Percentiles rank a stretch among this genome's conserved stretches.
Conservation (phyloP, 1,140 invertebrate genomes). For the Chymomyza costata region DNA sequence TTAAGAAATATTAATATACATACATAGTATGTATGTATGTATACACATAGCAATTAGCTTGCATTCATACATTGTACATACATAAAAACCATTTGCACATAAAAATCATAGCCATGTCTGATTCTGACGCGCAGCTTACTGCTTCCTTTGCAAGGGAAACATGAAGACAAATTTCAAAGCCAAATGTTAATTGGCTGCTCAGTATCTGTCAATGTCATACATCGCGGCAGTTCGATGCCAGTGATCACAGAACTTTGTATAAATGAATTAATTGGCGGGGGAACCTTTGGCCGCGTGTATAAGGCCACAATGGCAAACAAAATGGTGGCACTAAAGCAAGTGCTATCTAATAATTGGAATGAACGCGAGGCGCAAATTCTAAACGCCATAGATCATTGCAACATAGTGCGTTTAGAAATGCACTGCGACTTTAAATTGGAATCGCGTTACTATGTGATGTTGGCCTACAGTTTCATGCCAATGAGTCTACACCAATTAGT, state of each 20-base stretch:
- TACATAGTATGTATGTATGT: too few species aligned
- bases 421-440: slow-evolving; percentile 15
- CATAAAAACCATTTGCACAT: too few species aligned
- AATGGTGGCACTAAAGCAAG: slow-evolving; percentile 37
- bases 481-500: slow-evolving; percentile 41
- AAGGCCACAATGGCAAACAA: slow-evolving; percentile 3
- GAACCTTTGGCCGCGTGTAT: slow-evolving; percentile 37
- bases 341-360: not conserved
- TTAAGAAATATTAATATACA: too few species aligned
- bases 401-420: slow-evolving; percentile 28
- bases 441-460: slow-evolving; percentile 1
- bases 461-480: slow-evolving; percentile 43
- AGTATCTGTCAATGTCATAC: too few species aligned
- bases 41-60: too few species aligned
- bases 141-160: too few species aligned
- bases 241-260: slow-evolving; percentile 7
- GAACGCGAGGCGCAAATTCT: slow-evolving; percentile 24
- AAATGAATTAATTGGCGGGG: slow-evolving; percentile 19
- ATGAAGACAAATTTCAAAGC: too few species aligned
- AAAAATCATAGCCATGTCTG: too few species aligned
- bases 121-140: too few species aligned
- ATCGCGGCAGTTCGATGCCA: not conserved
- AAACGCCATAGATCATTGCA: slow-evolving; percentile 26
- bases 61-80: too few species aligned
- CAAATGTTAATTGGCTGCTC: too few species aligned